Percentiles rank a stretch among this genome's conserved stretches.
These are phyloP conservation scores for Aporophyla nigra DNA, from an alignment of 2,888 invertebrate species.

Conservation along the genomic window DNA sequence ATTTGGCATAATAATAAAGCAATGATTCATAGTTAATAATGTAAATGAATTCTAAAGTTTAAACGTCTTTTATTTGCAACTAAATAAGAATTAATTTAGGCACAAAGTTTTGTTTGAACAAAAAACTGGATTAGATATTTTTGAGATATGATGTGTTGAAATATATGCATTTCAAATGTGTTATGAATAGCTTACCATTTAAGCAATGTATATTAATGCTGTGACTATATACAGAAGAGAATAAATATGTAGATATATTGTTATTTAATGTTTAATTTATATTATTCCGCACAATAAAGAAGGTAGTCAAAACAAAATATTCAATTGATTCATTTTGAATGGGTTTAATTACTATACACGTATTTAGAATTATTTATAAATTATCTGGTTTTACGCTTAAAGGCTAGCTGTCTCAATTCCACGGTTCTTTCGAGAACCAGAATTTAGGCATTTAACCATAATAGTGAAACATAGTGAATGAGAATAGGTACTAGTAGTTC, in stretches of 20 bases:
- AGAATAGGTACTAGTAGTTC: too few species aligned
- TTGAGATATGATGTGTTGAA: conserved; percentile 65
- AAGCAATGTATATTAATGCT: conserved; percentile 42
- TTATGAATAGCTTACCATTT: conserved; percentile 48
- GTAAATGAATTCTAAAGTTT: conserved; percentile 60
- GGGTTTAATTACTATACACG: conserved; percentile 11
- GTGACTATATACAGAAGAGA: conserved; percentile 18
- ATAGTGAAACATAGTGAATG: not conserved
- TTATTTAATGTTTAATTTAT: conserved; percentile 38
- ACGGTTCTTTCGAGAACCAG: not conserved
- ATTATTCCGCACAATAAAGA: conserved; percentile 27
- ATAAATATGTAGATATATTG: conserved; percentile 35
- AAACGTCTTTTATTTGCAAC: conserved; percentile 55
- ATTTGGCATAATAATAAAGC: conserved; percentile 57
- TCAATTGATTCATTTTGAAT: conserved; percentile 31
- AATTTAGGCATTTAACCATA: not conserved
- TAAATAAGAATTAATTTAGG: conserved; percentile 55
- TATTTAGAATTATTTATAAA: conserved; percentile 18
- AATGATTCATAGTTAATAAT: conserved; percentile 61
- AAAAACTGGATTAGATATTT: conserved; percentile 47
- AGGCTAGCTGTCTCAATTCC: not conserved
- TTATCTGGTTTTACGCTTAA: conserved; percentile 13
- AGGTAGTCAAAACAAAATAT: conserved; percentile 47
- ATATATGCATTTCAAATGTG: conserved; percentile 59
- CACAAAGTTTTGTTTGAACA: conserved; percentile 18